Evolutionary conservation across 1,140 invertebrate genomes (phyloP).

Genomic region (Globodera ellingtonae): DNA sequence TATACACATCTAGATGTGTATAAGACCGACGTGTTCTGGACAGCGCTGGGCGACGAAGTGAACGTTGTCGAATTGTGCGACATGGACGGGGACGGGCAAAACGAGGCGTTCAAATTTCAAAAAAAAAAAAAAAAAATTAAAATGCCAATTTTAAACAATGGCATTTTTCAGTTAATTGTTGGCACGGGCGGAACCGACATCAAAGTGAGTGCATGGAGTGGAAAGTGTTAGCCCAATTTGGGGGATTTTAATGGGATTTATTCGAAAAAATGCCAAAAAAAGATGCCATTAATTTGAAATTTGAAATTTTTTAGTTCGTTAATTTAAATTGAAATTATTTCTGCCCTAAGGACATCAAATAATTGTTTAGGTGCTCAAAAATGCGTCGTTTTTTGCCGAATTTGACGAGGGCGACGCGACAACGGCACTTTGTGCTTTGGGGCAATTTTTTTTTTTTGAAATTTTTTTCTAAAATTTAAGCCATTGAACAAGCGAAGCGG

Average conservation of each 20-base stretch:
- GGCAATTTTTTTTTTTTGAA: not conserved
- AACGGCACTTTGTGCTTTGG: constrained; percentile 35
- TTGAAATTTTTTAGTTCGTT: too few relatives aligned
- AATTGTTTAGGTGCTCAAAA: constrained; percentile 40
- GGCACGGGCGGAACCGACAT: constrained; percentile 52
- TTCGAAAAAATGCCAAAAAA: too few relatives aligned
- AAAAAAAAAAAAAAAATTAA: not conserved
- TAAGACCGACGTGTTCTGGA: too few relatives aligned
- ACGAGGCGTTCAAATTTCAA: constrained; percentile 41
- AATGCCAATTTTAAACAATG: not conserved
- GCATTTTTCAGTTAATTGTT: constrained; percentile 19
- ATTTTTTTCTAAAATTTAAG: not conserved
- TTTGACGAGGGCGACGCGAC: constrained; percentile 51
- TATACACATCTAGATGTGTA: too few relatives aligned
- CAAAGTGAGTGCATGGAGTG: constrained; percentile 22
- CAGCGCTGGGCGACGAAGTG: constrained; percentile 42
- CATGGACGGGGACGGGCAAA: constrained; percentile 47
- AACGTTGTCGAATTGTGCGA: constrained; percentile 47
- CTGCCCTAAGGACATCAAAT: not conserved
- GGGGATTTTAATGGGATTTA: too few relatives aligned
- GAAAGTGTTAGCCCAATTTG: too few relatives aligned
- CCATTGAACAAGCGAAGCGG: too few relatives aligned
- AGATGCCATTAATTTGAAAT: too few relatives aligned
- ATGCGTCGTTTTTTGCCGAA: constrained; percentile 43
- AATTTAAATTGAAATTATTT: too few relatives aligned